Evolutionary conservation across 2,888 invertebrate species (phyloP).

Genomic region (Mimas tiliae): DNA sequence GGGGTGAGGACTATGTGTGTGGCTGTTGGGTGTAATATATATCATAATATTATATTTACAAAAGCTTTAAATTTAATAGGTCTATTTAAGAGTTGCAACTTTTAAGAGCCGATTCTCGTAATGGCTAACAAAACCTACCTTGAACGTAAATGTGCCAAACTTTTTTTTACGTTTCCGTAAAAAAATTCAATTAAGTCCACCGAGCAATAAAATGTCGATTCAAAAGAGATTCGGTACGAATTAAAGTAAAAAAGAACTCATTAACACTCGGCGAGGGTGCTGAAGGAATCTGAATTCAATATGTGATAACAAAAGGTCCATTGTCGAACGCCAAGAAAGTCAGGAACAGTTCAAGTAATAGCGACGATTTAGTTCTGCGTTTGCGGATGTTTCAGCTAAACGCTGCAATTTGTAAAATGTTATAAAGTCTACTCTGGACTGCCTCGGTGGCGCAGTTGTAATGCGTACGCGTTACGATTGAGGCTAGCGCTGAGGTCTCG

Average conservation of each 20-base stretch:
- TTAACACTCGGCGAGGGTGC: slow-evolving; percentile 20
- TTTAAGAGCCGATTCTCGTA: not conserved
- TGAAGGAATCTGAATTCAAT: slow-evolving; percentile 18
- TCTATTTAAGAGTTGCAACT: not conserved
- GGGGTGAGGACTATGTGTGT: no score
- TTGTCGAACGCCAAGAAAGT: not conserved
- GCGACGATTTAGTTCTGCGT: slow-evolving; percentile 21
- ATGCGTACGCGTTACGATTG: no score
- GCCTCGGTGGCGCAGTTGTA: no score
- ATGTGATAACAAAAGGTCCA: not conserved
- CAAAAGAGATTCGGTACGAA: slow-evolving; percentile 29
- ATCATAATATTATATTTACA: no score
- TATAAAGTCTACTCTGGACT: slow-evolving; percentile 21
- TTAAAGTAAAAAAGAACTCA: slow-evolving; percentile 33
- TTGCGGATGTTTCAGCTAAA: slow-evolving; percentile 24
- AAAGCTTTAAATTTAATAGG: no score
- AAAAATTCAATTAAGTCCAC: slow-evolving; percentile 33
- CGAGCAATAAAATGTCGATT: slow-evolving; percentile 25
- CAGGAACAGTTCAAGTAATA: slow-evolving; percentile 1
- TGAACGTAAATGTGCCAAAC: slow-evolving; percentile 8
- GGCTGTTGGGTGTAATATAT: no score
- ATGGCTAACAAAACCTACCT: slow-evolving; percentile 9
- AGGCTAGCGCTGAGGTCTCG: no score
- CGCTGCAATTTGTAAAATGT: slow-evolving; percentile 5
- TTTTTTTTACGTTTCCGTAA: no score